phyloP scores from a whole-genome alignment of 2,113 vertebrate species.

The Prunella fulvescens region DNA sequence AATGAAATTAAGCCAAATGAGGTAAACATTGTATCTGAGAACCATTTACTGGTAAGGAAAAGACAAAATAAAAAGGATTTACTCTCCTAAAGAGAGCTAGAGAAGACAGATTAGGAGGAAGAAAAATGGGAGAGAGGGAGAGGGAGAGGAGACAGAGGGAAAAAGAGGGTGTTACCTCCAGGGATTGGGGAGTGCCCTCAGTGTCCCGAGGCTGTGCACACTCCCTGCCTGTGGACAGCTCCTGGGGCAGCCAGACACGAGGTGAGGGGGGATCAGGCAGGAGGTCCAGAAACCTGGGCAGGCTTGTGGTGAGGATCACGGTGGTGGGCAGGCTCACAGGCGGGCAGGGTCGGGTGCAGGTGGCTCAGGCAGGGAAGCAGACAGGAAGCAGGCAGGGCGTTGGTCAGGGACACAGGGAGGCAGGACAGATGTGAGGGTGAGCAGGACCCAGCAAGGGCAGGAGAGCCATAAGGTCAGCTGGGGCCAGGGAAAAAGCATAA shows the following conservation, averaged over 20 bases:
- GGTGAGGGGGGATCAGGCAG: accelerated
- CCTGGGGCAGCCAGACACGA: accelerated
- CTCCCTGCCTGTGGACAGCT: background rate
- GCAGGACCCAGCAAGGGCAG: background rate
- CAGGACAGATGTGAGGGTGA: accelerated
- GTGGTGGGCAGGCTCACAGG: background rate
- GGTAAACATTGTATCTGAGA: background rate
- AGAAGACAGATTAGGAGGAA: background rate
- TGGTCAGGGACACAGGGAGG: background rate
- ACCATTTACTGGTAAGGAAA: background rate
- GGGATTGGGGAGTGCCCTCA: accelerated
- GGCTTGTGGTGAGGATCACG: accelerated
- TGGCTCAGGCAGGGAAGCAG: no score
- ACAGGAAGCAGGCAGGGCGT: accelerated
- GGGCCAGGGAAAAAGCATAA: background rate
- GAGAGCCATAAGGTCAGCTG: background rate
- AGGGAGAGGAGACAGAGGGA: background rate
- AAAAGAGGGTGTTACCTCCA: accelerated
- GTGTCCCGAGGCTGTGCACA: no score
- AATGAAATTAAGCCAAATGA: accelerated
- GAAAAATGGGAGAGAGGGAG: background rate
- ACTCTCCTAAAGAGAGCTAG: background rate
- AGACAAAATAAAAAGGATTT: background rate
- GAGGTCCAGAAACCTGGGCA: no score
- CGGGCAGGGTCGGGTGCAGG: accelerated